Conservation (phyloP, 2,113 vertebrate genomes). For the Caranx melampygus region DNA sequence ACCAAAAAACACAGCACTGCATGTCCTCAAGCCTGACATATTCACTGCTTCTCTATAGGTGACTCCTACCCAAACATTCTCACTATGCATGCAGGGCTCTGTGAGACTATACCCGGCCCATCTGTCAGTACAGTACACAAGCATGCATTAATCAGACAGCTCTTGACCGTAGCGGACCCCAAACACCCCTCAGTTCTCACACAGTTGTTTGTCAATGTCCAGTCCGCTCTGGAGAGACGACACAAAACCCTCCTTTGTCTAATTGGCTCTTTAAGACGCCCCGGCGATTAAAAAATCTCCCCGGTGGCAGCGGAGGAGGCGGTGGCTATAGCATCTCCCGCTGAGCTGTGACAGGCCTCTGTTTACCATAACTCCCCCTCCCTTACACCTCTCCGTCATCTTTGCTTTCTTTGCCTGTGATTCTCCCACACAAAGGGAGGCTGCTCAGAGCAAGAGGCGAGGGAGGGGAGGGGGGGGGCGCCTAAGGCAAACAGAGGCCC, state of each 20-base stretch:
- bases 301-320: constrained; percentile 33
- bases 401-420: constrained; percentile 71
- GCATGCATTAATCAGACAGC: constrained; percentile 63
- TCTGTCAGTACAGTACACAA: constrained; percentile 58
- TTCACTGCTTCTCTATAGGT: constrained; percentile 46
- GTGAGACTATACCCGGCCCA: constrained; percentile 25
- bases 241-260: constrained; percentile 75
- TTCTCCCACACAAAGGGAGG: constrained; percentile 72
- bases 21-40: constrained; percentile 17
- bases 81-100: not conserved
- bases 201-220: constrained; percentile 70
- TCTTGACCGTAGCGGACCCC: constrained; percentile 58
- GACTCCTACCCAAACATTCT: constrained; percentile 31
- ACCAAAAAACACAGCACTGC: constrained; percentile 5
- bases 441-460: constrained; percentile 28
- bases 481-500: constrained; percentile 77
- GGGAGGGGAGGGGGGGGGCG: constrained; percentile 50
- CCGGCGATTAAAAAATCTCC: constrained; percentile 63
- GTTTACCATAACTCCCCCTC: constrained; percentile 71
- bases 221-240: constrained; percentile 30
- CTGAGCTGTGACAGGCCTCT: constrained; percentile 75
- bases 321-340: constrained; percentile 53
- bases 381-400: constrained; percentile 43
- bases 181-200: constrained; percentile 68
- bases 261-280: constrained; percentile 66